Conservation (phyloP, 2,888 invertebrate genomes). For the Rhodophaea formosa region DNA sequence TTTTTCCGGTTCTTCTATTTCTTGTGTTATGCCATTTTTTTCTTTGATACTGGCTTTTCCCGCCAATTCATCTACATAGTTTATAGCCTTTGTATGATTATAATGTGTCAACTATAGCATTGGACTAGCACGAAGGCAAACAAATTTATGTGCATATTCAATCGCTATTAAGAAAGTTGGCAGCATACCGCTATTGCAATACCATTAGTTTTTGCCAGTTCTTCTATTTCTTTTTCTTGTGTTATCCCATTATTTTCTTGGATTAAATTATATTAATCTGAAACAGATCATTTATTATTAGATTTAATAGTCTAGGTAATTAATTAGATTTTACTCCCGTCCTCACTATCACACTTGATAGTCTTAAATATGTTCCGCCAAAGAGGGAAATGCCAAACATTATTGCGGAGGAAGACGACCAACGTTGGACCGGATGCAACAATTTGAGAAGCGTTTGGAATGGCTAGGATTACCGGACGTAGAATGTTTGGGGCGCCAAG, state of each 20-base stretch:
- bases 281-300: too few relatives aligned
- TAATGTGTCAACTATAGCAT: too few relatives aligned
- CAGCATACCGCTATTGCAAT: constrained; percentile 30
- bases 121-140: constrained; percentile 47
- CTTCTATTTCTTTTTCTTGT: constrained; percentile 8
- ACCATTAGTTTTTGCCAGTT: constrained; percentile 45
- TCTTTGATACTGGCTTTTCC: neutral
- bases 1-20: constrained; percentile 5
- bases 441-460: neutral
- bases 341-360: too few relatives aligned
- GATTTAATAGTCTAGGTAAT: too few relatives aligned
- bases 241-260: neutral
- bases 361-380: neutral
- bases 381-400: neutral
- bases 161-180: constrained; percentile 49
- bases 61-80: too few relatives aligned
- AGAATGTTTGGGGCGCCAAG: neutral
- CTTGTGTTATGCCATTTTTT: neutral
- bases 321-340: too few relatives aligned
- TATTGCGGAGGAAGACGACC: neutral
- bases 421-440: neutral
- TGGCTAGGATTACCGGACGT: neutral
- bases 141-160: constrained; percentile 72
- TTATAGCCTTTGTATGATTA: too few relatives aligned
- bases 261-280: neutral